A percentile compares a stretch with the other conserved stretches of the same genome.
Evolutionary conservation across 2,113 vertebrate genomes (phyloP).

Genomic region (Dolichallabes microphthalmus): DNA sequence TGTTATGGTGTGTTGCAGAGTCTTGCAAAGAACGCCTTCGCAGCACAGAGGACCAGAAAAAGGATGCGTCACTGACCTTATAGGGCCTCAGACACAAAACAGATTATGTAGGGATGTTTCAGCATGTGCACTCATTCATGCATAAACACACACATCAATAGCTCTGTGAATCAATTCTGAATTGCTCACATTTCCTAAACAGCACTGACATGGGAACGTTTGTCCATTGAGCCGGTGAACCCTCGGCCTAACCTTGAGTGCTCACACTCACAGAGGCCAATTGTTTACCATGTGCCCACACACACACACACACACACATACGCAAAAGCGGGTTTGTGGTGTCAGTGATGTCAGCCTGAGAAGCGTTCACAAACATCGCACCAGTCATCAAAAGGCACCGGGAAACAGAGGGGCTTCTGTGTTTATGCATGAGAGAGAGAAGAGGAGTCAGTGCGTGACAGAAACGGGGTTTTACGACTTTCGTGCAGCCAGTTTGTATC

Average conservation of each 20-base stretch:
- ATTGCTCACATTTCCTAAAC: constrained; percentile 43
- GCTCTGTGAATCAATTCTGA: constrained; percentile 31
- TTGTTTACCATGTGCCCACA: constrained; percentile 34
- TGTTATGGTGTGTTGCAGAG: not conserved
- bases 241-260: constrained; percentile 38
- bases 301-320: constrained; percentile 2
- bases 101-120: constrained; percentile 6
- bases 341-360: constrained; percentile 49
- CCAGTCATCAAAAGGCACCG: constrained; percentile 46
- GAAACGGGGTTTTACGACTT: not conserved
- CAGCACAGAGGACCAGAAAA: not conserved
- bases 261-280: constrained; percentile 49
- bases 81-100: constrained; percentile 8
- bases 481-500: not conserved
- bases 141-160: constrained; percentile 17
- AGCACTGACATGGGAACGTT: constrained; percentile 15
- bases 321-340: not conserved
- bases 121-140: constrained; percentile 16
- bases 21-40: not conserved
- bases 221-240: constrained; percentile 39
- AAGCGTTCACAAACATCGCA: constrained; percentile 49
- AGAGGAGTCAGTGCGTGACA: not conserved
- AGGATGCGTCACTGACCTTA: constrained; percentile 18
- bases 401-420: constrained; percentile 50
- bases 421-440: constrained; percentile 1